Evolutionary conservation across 1,140 invertebrate genomes (phyloP).

Genomic region (Whitmania pigra): DNA sequence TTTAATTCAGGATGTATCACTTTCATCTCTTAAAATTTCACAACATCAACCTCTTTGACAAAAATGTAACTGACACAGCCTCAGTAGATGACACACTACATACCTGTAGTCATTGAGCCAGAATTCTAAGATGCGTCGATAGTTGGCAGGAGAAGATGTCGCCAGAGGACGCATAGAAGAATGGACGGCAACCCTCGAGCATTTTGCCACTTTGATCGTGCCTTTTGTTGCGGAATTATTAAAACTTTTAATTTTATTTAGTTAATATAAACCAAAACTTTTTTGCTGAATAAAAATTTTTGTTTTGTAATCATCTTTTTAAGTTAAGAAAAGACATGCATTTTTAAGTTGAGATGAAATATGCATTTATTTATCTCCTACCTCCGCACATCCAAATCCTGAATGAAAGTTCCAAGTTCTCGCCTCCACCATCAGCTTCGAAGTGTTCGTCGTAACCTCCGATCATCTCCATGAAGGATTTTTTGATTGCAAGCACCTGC

Average conservation of each 20-base stretch:
- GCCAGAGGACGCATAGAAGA: conserved; percentile 17
- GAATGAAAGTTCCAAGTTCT: conserved; percentile 22
- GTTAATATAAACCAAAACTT: background rate
- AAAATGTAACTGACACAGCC: background rate
- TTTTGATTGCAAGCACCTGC: conserved; percentile 20
- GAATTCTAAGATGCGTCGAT: conserved; percentile 17
- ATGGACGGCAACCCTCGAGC: conserved; percentile 23
- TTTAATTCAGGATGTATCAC: too few relatives aligned
- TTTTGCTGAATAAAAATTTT: too few relatives aligned
- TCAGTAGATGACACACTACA: conserved; percentile 12
- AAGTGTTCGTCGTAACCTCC: conserved; percentile 21
- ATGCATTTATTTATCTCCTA: background rate
- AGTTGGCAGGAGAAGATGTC: conserved; percentile 2
- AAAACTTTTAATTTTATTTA: background rate
- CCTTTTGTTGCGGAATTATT: conserved; percentile 9
- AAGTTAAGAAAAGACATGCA: too few relatives aligned
- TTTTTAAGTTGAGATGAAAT: background rate
- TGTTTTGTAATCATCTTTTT: too few relatives aligned
- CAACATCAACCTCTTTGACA: too few relatives aligned
- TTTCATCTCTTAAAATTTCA: too few relatives aligned
- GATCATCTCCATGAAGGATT: conserved; percentile 14
- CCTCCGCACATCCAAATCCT: conserved; percentile 24
- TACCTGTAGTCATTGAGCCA: conserved; percentile 23
- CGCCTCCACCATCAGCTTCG: conserved; percentile 18
- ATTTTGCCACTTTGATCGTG: conserved; percentile 16